These are phyloP conservation scores for Trisateles emortualis DNA, from an alignment of 2,888 invertebrate genomes.

Conservation along the genomic window DNA sequence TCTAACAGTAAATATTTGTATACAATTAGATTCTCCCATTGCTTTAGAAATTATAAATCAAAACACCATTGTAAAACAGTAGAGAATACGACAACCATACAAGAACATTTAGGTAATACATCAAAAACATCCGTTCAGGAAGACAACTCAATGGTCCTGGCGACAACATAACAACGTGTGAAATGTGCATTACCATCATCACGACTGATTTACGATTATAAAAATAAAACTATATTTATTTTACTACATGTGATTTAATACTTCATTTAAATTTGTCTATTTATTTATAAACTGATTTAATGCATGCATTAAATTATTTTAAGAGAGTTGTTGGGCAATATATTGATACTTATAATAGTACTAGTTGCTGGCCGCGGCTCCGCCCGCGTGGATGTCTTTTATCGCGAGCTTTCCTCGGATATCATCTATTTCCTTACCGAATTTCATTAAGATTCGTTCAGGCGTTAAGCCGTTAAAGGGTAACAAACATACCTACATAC, in stretches of 20 bases:
- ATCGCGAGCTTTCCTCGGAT: too few species aligned
- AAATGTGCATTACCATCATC: conserved; percentile 19
- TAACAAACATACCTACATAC: too few species aligned
- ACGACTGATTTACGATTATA: conserved; percentile 27
- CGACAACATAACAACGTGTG: conserved; percentile 30
- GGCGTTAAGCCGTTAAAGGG: too few species aligned
- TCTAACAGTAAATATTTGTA: too few species aligned
- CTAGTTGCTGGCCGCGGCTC: too few species aligned
- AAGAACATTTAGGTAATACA: neutral
- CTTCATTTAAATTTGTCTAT: conserved; percentile 13
- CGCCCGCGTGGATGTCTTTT: too few species aligned
- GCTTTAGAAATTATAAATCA: neutral
- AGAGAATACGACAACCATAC: neutral
- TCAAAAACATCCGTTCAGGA: conserved; percentile 21
- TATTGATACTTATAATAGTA: too few species aligned
- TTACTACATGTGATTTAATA: conserved; percentile 15
- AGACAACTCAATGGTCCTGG: conserved; percentile 19
- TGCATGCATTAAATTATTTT: conserved; percentile 35
- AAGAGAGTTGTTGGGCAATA: conserved; percentile 40
- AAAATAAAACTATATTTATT: conserved; percentile 38
- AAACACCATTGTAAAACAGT: neutral
- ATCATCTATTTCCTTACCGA: too few species aligned
- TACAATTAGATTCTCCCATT: too few species aligned
- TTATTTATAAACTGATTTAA: conserved; percentile 13
- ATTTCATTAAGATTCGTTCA: too few species aligned